Base-by-base conservation (phyloP, 2,888 invertebrate genomes). In the Sarcophaga rosellei region DNA sequence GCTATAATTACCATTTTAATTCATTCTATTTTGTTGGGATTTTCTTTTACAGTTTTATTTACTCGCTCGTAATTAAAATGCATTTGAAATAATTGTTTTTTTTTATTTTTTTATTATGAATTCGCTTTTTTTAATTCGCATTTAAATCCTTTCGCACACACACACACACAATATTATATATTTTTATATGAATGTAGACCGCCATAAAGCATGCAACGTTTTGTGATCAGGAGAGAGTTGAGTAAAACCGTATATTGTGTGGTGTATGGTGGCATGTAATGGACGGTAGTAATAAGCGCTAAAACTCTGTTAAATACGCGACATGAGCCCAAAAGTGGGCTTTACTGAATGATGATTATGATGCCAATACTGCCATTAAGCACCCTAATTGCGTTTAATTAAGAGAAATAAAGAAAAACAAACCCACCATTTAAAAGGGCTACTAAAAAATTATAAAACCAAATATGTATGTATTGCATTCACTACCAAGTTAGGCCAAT, bases 351-450 rank as follows among this genome's bases (percentile, higher is more conserved):
- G 53, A 47, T 79, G 45, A 45, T 68, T 74, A 77, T 73, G 81
- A 76, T 81, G 81, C 81, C 75, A 76, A 77, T 82, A 73, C 79
- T 66, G 69, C 79, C 66, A 81, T 85, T 88, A 84, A 88, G 87
- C 88, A 85, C 84, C 87, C 88, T 88, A 88, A 88, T 88, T 88
- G 87, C 88, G 79, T 87, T 88, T 88, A 88, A 88, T 88, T 88
- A 87, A 81, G 81, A 85, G 8, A 59, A 44, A 11, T 11, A 23
- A 12, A 23, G 23, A 20, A 25, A 79, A 70, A 63, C 35, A 35
- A 35, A 75, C 20, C 63, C 65, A 12, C 17, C 15, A 15, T 53
- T 53, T 53, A 53, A 53, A 53, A 53, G 5, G 53, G 53, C 53
- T 17, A 53, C 53, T 53, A 53, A 53, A 12, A 53, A 53, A 17